Percentiles rank a stretch among this genome's conserved stretches.
Conservation (phyloP, 1,140 invertebrate species). For the Delia radicum region DNA sequence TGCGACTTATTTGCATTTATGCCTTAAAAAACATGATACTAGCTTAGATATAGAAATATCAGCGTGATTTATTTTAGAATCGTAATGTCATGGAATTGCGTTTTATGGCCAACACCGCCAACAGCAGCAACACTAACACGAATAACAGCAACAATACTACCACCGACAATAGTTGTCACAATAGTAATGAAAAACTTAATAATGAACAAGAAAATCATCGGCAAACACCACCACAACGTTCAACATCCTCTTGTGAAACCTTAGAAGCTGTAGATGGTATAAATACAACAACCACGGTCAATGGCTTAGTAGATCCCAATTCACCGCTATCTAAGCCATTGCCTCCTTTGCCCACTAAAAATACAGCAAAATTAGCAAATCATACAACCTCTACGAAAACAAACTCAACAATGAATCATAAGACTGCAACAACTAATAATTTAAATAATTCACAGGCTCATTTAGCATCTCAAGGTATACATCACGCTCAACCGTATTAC, state of each 20-base stretch:
- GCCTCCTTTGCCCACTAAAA: conserved; percentile 44
- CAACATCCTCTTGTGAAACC: conserved; percentile 51
- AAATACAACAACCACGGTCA: too few relatives aligned
- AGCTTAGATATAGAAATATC: conserved; percentile 33
- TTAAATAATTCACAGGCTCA: conserved; percentile 36
- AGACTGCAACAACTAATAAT: conserved; percentile 27
- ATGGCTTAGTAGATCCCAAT: conserved; percentile 17
- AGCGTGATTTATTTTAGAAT: conserved; percentile 51
- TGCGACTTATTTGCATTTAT: not conserved
- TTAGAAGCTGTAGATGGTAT: conserved; percentile 46
- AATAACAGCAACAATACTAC: not conserved
- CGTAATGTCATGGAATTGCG: conserved; percentile 56
- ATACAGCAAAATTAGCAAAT: conserved; percentile 21
- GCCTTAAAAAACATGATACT: conserved; percentile 21
- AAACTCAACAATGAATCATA: not conserved
- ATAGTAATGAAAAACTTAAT: conserved; percentile 6
- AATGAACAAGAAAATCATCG: not conserved
- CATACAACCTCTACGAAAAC: conserved; percentile 30
- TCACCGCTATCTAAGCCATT: conserved; percentile 43
- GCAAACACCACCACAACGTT: conserved; percentile 23
- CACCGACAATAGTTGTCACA: conserved; percentile 25
- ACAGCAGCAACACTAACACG: not conserved
- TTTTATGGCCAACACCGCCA: conserved; percentile 40
- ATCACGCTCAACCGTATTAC: conserved; percentile 50
- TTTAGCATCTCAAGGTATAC: conserved; percentile 34